Evolutionary conservation across 2,113 vertebrate species (phyloP).

Genomic region (Eudyptes chrysolophus): DNA sequence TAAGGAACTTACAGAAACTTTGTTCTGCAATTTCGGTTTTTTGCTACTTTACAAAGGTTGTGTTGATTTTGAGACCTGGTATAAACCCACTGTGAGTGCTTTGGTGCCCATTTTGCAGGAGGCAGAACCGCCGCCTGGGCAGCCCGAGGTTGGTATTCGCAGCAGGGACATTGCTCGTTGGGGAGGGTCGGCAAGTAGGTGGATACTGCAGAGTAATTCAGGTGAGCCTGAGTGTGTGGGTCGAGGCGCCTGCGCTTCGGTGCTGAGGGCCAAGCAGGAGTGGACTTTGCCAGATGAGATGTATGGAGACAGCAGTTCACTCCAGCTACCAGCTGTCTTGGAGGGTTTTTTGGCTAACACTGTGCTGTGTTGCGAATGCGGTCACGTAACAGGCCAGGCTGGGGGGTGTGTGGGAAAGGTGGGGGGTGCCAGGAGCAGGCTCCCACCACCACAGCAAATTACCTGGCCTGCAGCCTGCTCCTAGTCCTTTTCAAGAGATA

Average conservation of each 20-base stretch:
- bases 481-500: neutral
- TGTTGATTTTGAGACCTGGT: neutral
- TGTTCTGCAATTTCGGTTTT: fast-evolving
- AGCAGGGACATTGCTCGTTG: fast-evolving
- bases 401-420: neutral
- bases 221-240: neutral
- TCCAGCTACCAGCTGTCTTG: neutral
- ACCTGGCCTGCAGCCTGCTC: neutral
- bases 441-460: neutral
- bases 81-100: neutral
- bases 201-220: neutral
- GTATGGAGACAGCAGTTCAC: neutral
- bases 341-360: neutral
- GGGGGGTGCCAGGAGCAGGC: neutral
- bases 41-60: neutral
- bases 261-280: neutral
- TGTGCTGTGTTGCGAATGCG: neutral
- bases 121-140: neutral
- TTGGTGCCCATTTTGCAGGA: neutral
- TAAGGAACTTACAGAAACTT: neutral
- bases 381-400: neutral
- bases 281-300: neutral
- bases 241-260: fast-evolving
- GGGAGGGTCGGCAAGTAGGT: neutral
- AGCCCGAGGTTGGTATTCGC: neutral